Percentiles rank a stretch among this genome's conserved stretches.
Evolutionary conservation across 2,888 invertebrate species (phyloP).

Genomic region (Apoderus coryli): DNA sequence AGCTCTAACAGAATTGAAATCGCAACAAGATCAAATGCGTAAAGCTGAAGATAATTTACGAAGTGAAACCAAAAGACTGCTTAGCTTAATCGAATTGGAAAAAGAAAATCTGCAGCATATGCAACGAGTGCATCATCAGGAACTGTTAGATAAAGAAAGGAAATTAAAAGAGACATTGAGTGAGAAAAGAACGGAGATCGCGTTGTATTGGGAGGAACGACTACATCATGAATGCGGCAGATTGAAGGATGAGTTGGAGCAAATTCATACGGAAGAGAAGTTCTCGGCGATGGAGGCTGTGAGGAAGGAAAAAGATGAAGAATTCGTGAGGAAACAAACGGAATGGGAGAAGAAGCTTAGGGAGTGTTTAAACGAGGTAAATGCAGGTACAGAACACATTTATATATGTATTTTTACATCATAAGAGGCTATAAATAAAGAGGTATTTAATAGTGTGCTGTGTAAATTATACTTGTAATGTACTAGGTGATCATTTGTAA

Average conservation of each 20-base stretch:
- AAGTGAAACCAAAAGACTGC: conserved; percentile 34
- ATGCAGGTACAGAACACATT: conserved; percentile 6
- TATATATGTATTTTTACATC: too few relatives aligned
- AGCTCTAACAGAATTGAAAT: conserved; percentile 38
- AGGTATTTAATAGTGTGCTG: too few relatives aligned
- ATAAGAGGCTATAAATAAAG: too few relatives aligned
- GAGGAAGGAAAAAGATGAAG: conserved; percentile 41
- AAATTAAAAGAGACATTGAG: conserved; percentile 31
- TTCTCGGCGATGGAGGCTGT: conserved; percentile 40
- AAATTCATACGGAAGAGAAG: conserved; percentile 45
- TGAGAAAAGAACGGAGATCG: conserved; percentile 40
- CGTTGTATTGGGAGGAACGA: conserved; percentile 48
- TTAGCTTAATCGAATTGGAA: conserved; percentile 25
- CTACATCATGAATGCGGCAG: conserved; percentile 45
- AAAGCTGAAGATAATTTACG: conserved; percentile 40
- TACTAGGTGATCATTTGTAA: too few relatives aligned
- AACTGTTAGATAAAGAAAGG: conserved; percentile 34
- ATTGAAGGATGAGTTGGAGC: conserved; percentile 45
- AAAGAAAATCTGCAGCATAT: conserved; percentile 32
- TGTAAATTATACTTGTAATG: too few relatives aligned
- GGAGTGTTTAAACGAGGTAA: conserved; percentile 39
- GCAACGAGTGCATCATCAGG: conserved; percentile 30
- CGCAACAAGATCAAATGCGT: conserved; percentile 42
- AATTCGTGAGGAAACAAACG: conserved; percentile 37
- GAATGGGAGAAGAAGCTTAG: conserved; percentile 38